phyloP scores from a whole-genome alignment of 2,113 vertebrate species.

The Actenoides hombroni region DNA sequence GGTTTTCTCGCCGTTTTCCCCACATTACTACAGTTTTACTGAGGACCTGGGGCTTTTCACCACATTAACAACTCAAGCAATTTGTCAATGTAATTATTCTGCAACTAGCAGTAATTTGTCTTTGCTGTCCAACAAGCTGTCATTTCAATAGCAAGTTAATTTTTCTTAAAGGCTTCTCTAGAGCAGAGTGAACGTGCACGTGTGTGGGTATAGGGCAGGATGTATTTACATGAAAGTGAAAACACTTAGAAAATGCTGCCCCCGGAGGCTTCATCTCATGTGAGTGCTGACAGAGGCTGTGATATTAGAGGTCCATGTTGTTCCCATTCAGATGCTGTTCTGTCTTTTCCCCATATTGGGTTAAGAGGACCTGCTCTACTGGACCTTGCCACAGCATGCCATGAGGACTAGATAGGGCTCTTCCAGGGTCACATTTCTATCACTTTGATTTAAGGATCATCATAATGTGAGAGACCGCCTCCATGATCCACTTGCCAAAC shows the following conservation, averaged over 20 bases:
- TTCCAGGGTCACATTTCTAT: background rate
- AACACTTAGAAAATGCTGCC: background rate
- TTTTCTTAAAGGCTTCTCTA: background rate
- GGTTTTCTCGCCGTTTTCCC: background rate
- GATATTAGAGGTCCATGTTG: background rate
- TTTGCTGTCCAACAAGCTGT: background rate
- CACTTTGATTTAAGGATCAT: background rate
- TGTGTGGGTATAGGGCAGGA: background rate
- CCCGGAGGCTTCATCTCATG: background rate
- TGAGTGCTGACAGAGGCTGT: background rate
- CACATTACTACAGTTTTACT: background rate
- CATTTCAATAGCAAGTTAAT: background rate
- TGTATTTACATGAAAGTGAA: background rate
- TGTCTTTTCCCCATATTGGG: background rate
- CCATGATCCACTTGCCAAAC: background rate
- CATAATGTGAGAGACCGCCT: rapidly evolving
- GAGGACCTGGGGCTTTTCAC: background rate
- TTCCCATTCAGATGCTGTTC: background rate
- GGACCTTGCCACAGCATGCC: background rate
- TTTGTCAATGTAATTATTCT: background rate
- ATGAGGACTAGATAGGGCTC: background rate
- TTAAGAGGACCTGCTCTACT: background rate
- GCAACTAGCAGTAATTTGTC: background rate
- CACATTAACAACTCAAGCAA: background rate
- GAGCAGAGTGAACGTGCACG: background rate